Evolutionary conservation across 2,888 invertebrate genomes (phyloP).

Genomic region (Euspilapteryx auroguttella): DNA sequence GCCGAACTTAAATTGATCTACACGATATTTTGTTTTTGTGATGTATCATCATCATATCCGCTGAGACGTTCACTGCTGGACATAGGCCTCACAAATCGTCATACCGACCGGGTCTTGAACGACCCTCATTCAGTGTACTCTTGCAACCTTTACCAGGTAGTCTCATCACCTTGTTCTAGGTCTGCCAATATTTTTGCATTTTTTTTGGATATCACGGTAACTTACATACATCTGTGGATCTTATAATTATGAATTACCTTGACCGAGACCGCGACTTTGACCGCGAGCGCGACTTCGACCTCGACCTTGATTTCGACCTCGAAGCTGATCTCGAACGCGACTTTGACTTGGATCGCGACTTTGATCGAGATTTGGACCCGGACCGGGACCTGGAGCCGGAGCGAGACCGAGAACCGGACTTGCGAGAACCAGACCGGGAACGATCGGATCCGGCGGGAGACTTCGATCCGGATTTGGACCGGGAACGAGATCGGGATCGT

Average conservation of each 20-base stretch:
- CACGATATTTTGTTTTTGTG: too few species aligned
- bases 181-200: too few species aligned
- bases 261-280: constrained; percentile 13
- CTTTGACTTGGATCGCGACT: constrained; percentile 23
- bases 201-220: too few species aligned
- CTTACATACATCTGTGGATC: too few species aligned
- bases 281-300: constrained; percentile 28
- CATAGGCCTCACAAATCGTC: too few species aligned
- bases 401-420: background rate
- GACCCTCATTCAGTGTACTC: too few species aligned
- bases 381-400: constrained; percentile 15
- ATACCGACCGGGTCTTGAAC: too few species aligned
- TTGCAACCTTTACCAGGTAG: too few species aligned
- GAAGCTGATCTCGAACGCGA: constrained; percentile 19
- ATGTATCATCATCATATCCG: too few species aligned
- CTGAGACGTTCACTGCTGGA: too few species aligned
- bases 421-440: background rate
- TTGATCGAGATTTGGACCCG: constrained; percentile 9
- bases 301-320: constrained; percentile 19
- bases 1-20: too few species aligned
- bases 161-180: too few species aligned
- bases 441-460: constrained; percentile 11
- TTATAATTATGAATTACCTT: constrained; percentile 5
- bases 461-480: background rate
- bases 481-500: constrained; percentile 18